Evolutionary conservation across 1,140 invertebrate genomes (phyloP).

Genomic region (Drosophila littoralis): DNA sequence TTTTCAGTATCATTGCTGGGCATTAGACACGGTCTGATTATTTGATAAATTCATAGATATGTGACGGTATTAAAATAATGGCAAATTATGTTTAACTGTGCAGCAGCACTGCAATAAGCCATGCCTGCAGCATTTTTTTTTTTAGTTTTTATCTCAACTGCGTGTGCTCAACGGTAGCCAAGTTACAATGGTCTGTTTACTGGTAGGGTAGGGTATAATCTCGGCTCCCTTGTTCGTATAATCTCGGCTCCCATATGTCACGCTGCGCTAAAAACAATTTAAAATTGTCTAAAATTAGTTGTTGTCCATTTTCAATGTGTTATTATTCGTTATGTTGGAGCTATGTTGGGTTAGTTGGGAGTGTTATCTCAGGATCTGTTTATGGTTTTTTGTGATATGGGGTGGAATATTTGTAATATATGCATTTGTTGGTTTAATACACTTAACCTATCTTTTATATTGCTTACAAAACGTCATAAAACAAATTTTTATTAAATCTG

Average conservation of each 20-base stretch:
- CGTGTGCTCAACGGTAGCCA: neutral
- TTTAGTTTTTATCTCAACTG: conserved; percentile 1
- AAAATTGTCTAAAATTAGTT: neutral
- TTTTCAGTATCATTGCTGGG: conserved; percentile 66
- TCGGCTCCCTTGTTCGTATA: too few relatives aligned
- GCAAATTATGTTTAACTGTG: conserved; percentile 59
- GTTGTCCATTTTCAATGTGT: neutral
- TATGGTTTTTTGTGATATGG: neutral
- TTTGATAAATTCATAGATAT: conserved; percentile 75
- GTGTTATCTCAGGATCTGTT: neutral
- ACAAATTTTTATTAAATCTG: too few relatives aligned
- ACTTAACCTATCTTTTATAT: too few relatives aligned
- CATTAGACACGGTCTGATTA: conserved; percentile 78
- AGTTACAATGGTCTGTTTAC: neutral
- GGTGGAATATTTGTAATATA: neutral
- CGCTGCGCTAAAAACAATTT: neutral
- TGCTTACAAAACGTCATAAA: too few relatives aligned
- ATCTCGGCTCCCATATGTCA: neutral
- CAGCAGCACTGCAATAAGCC: conserved; percentile 17
- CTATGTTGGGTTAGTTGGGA: neutral
- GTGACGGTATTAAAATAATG: conserved; percentile 70
- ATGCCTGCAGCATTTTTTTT: neutral
- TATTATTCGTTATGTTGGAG: neutral
- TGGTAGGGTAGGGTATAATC: neutral
- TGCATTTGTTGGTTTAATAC: too few relatives aligned